Evolutionary conservation across 2,888 invertebrate genomes (phyloP), one percentile per base, ranked within the genome.

Genomic region (Aspidiotus destructor): DNA sequence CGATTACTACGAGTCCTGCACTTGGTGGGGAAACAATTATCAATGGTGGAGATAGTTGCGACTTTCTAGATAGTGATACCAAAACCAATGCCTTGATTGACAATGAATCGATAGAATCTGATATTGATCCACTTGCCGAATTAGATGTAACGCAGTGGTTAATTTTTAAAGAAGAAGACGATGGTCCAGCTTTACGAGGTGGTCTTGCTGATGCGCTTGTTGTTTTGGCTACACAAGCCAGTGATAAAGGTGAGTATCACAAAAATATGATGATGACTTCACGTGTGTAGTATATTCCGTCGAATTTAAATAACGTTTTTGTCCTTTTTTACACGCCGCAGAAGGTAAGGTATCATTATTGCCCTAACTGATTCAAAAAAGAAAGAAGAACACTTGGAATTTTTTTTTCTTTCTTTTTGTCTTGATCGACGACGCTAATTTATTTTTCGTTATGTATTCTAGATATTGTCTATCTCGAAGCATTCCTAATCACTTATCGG

Each of bases 401-500:
- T 5, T 28, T 28, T 28, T 28, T 28, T 28, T 28, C 5, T 28
- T 28, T 28, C 1, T 28, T 28, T 28, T 28, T 28, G 1, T 28
- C 28, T 28, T 28, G 28, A 28, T 28, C 62, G 28, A 69, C 65
- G 44, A 15, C 16, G 8, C 65, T 15, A 64, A 68, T 15, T 17
- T 60, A 17, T 65, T 53, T 63, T 64, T 44, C 69, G 63, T 28
- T 28, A 28, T 28, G 28, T 28, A 28, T 76, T 77, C 28, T 81
- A 91, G 92, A 91, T 79, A 89, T 93, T 79, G 84, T 91, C 78
- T 95, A 92, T 80, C 93, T 94, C 82, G 98, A 99, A 82, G 97
- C 98, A 72, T 99, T 99, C 80, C 84, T 98, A 74, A 93, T 96
- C 68, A 99, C 98, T 71, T 99, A 98, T 80, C 84, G 97, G 74